Evolutionary conservation across 2,113 vertebrate species (phyloP), one percentile per base, ranked within the genome.

Genomic region (Catagonus wagneri): DNA sequence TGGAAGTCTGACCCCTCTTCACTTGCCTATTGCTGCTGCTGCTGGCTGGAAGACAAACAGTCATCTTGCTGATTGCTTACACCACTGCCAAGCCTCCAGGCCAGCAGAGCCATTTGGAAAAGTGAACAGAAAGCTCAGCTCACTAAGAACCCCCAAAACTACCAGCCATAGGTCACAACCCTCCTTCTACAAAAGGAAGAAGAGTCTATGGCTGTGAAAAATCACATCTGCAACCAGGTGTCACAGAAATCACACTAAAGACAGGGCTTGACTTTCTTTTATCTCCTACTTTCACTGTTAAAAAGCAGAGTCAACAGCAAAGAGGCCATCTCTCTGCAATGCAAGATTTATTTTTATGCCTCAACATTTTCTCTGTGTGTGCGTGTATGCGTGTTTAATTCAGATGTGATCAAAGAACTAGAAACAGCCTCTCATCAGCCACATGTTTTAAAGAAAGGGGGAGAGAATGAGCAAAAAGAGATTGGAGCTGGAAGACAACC

Each of bases 61-160:
- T 87, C 96, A 96, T 89, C 75, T 68, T 88, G 93, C 76, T 96
- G 96, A 98, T 69, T 86, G 96, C 89, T 87, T 63, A 88, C 69
- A 74, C 56, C 14, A 54, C 50, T 83, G 96, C 94, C 97, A 97
- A 97, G 84, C 89, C 91, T 96, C 56, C 91, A 89, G 93, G 87
- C 89, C 89, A 94, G 87, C 60, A 92, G 83, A 94, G 83, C 78
- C 90, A 95, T 83, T 88, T 94, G 89, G 93, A 95, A 89, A 80
- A 94, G 71, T 29, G 71, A 90, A 94, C 66, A 80, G 94, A 96
- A 94, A 96, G 79, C 90, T 94, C 89, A 69, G 84, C 68, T 90
- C 79, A 58, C 34, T 52, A 83, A 89, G 81, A 90, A 90, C 50
- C 52, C 93, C 93, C 78, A 4, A 68, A 94, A 87, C 58, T 32